Base-by-base conservation (phyloP, 2,888 invertebrate species). In the Ophion slaviceki region DNA sequence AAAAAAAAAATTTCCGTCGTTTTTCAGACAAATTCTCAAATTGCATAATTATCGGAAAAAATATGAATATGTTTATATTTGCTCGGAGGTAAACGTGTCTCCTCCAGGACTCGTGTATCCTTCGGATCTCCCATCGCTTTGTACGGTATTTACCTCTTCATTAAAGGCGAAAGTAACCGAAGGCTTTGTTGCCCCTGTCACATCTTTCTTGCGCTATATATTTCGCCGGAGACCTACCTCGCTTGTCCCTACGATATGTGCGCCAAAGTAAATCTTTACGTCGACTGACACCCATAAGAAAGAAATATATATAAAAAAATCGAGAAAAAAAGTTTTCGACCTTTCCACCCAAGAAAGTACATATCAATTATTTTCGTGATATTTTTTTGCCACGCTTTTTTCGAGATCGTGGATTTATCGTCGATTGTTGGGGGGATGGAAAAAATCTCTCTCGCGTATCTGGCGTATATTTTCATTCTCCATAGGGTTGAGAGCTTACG, bases 141-240 rank as follows among this genome's bases (percentile, higher is more conserved):
- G 3, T 68, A 70, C 28, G 17, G 20, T 67, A 57, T 20, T 20
- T 36, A 14, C 36, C 67, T 68, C 68, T 59, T 45, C 17, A 6
- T 67, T 28, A 28, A 59, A 68, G 40, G 59, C 8, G 10, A 74
- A 66, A 59, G 59, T 28, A 40, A 45, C 53, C 45, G 45, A 75
- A 17, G 67, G 61, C 68, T 80, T 61, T 75, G 68, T 80, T 80
- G 59, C 28, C 62, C 3, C 10, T 68, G 40, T 53, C 14, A 17
- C 28, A 28, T 59, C 14, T 67, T 14, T 70, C 36, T 61, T 81
- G 47, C 14, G 47, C 14, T 11, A 47, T 11, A 14, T 11, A 10
- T 75, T 47, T 68, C 62, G 32, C 20, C 64, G 14, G 11, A 11
- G 47, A 40, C 7, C 8, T 36, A 6, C 8, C 14, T 47, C 47